phyloP scores from a whole-genome alignment of 2,888 invertebrate genomes.

The Drosophila macrospina region DNA sequence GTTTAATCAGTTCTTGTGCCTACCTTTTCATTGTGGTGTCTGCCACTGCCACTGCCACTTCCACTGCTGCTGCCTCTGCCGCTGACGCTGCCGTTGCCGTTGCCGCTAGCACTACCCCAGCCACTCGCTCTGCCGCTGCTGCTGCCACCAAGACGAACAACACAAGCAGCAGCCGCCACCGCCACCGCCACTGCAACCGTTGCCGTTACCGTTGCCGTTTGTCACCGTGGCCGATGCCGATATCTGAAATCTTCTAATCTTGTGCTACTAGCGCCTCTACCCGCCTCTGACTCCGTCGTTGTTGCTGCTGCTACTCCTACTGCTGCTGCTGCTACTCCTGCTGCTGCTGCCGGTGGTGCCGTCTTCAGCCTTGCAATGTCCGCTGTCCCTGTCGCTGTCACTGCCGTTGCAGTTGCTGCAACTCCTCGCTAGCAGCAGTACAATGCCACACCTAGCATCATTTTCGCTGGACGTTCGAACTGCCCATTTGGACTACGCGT shows the following conservation, averaged over 20 bases:
- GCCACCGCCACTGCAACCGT: slow-evolving; percentile 15
- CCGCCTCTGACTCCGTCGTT: slow-evolving; percentile 30
- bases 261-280: slow-evolving; percentile 4
- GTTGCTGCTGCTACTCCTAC: slow-evolving; percentile 28
- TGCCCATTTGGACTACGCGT: slow-evolving; percentile 16
- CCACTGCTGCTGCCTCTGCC: slow-evolving; percentile 18
- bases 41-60: slow-evolving; percentile 43
- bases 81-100: slow-evolving; percentile 3
- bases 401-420: slow-evolving; percentile 25
- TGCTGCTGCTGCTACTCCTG: slow-evolving; percentile 40
- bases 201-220: slow-evolving; percentile 50
- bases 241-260: slow-evolving; percentile 14
- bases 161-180: slow-evolving; percentile 40
- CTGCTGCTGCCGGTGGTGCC: slow-evolving; percentile 37
- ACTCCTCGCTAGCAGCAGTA: slow-evolving; percentile 44
- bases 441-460: slow-evolving; percentile 69
- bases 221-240: slow-evolving; percentile 46
- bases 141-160: slow-evolving; percentile 39
- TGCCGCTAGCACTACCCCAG: slow-evolving; percentile 13
- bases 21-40: slow-evolving; percentile 71
- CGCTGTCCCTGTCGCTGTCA: slow-evolving; percentile 5
- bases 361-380: slow-evolving; percentile 1
- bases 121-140: slow-evolving; percentile 20
- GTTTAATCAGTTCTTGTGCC: slow-evolving; percentile 10
- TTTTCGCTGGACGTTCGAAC: slow-evolving; percentile 30